phyloP scores from a whole-genome alignment of 2,113 vertebrate species.

The Dasyurus viverrinus region DNA sequence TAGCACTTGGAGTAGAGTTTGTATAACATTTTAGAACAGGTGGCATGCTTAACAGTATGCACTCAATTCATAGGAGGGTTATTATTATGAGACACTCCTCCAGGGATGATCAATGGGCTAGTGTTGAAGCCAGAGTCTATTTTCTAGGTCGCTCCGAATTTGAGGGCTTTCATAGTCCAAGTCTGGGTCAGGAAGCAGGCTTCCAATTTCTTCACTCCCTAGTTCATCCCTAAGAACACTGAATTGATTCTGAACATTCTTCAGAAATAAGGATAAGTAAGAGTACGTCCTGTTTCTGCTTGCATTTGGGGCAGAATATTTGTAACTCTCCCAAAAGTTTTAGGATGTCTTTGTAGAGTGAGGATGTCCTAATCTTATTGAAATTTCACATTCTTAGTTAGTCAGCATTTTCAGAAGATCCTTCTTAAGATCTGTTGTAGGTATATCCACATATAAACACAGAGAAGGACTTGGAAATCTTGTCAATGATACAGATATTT shows the following conservation, averaged over 20 bases:
- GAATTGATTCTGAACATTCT: background rate
- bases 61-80: background rate
- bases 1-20: background rate
- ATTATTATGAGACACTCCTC: background rate
- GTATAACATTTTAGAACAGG: conserved; percentile 23
- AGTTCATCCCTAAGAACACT: background rate
- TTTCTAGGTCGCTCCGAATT: background rate
- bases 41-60: conserved; percentile 22
- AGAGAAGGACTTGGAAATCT: background rate
- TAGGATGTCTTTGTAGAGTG: background rate
- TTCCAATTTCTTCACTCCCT: background rate
- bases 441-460: background rate
- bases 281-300: background rate
- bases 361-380: background rate
- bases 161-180: background rate
- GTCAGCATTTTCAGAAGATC: background rate
- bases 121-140: background rate
- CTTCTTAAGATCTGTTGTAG: background rate
- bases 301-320: background rate
- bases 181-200: background rate
- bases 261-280: background rate
- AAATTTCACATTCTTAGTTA: background rate
- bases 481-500: background rate
- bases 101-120: background rate
- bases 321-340: background rate